Conservation (phyloP, 1,140 invertebrate species). For the Drosophila malerkotliana region DNA sequence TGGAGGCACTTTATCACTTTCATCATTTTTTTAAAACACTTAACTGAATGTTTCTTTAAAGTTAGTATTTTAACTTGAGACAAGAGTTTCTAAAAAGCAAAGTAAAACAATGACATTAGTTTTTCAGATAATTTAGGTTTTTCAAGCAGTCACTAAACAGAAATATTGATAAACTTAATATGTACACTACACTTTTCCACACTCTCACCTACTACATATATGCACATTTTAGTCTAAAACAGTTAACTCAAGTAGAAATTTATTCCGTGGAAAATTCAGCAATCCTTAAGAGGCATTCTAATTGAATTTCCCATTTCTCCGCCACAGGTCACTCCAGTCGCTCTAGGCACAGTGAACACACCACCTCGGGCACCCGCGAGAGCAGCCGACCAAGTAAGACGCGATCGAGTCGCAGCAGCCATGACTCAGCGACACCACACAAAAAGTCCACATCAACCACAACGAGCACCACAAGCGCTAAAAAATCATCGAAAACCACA, state of each 20-base stretch:
- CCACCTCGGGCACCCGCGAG: constrained; percentile 35
- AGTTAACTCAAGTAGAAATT: background rate
- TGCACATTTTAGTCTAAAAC: background rate
- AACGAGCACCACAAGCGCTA: constrained; percentile 24
- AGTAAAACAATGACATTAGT: too few species aligned
- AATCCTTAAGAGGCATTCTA: background rate
- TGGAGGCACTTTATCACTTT: background rate
- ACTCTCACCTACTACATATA: background rate
- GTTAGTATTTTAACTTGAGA: too few species aligned
- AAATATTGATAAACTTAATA: background rate
- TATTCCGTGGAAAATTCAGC: background rate
- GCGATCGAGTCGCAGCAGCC: constrained; percentile 54
- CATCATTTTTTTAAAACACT: background rate
- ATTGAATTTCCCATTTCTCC: background rate
- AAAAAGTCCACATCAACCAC: constrained; percentile 60
- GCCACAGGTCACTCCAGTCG: constrained; percentile 79
- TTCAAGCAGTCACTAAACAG: background rate
- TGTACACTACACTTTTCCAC: background rate
- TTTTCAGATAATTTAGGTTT: background rate
- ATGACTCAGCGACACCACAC: constrained; percentile 53
- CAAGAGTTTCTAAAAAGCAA: too few species aligned
- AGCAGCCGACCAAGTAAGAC: constrained; percentile 56
- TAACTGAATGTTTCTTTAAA: background rate
- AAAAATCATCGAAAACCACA: constrained; percentile 56
- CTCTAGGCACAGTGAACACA: constrained; percentile 70